Base-by-base conservation (phyloP, 2,113 vertebrate species). In the Nettapus auritus region DNA sequence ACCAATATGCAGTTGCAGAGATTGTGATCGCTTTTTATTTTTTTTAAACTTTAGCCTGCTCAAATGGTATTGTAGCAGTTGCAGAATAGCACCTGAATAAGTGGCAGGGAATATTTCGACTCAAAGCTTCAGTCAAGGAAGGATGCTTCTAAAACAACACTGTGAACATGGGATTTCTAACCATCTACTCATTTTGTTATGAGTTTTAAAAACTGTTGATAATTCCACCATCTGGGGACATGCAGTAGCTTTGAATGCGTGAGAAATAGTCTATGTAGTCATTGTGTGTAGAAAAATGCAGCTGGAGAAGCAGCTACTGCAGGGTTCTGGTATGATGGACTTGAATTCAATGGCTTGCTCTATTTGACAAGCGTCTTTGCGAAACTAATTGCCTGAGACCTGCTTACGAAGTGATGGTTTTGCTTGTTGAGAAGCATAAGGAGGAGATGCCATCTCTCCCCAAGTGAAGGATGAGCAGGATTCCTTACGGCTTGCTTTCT, bases 111-210 rank as follows among this genome's bases (percentile, higher is more conserved):
- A 6, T 52, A 40, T 28, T 82, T 88, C 20, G 63, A n/a, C 55
- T 70, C 44, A 42, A 31, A 70, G 46, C 31, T 53, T 85, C 42
- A 85, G 66, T 4, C 38, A 69, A 20, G 31, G 60, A 86, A 66
- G 31, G 29, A 26, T 19, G 34, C 23, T 73, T 68, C 28, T 63
- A 52, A 50, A 81, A 71, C 34, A 36, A 26, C 8, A 26, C 68
- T 88, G n/a, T 36, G 57, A 94, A 53, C 13, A 19, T 67, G 33
- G 38, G 15, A n/a, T 78, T 86, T 91, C n/a, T 70, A 80, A 31
- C 34, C 1, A 1, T 42, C 44, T 66, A 71, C 25, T 17, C 15
- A 1, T 84, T 86, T 7, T 56, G 25, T 55, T 89, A 48, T 62
- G 68, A 22, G 5, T 73, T 86, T 59, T 73, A 25, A 53, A 52